These are phyloP conservation scores for Watersipora subatra DNA, from an alignment of 1,140 invertebrate species.

Conservation along the genomic window DNA sequence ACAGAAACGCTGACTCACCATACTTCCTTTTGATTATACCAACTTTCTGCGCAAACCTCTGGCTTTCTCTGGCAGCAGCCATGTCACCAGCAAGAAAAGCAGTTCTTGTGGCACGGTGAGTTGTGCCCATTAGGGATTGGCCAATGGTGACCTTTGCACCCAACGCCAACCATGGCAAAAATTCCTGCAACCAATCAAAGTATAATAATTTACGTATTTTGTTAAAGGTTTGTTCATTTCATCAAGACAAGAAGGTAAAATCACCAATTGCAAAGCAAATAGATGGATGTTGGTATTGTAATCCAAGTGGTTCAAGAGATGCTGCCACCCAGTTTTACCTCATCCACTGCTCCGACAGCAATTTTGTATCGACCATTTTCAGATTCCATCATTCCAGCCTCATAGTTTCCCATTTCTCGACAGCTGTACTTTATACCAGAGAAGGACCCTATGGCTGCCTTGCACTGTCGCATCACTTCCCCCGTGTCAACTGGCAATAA, in stretches of 20 bases:
- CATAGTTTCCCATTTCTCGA: background rate
- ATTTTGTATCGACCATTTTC: slow-evolving; percentile 1
- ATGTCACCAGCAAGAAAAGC: background rate
- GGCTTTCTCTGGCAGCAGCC: background rate
- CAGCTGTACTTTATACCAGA: background rate
- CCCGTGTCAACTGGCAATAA: background rate
- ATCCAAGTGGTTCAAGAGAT: too few species aligned
- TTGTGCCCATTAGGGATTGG: background rate
- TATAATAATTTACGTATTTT: background rate
- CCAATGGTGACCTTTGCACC: background rate
- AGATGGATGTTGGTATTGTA: too few species aligned
- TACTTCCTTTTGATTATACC: background rate
- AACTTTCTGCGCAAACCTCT: background rate
- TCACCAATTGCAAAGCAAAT: too few species aligned
- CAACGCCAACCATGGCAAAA: background rate
- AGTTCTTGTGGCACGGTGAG: background rate
- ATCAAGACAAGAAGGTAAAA: too few species aligned
- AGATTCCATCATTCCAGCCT: background rate
- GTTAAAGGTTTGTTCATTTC: too few species aligned
- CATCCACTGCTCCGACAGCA: slow-evolving; percentile 2
- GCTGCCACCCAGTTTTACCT: too few species aligned
- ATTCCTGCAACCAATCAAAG: background rate
- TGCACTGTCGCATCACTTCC: background rate
- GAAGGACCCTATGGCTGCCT: background rate
- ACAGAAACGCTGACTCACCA: too few species aligned